Evolutionary conservation across 2,113 vertebrate species (phyloP), one percentile per base, ranked within the genome.

Genomic region (Callopanchax toddi): DNA sequence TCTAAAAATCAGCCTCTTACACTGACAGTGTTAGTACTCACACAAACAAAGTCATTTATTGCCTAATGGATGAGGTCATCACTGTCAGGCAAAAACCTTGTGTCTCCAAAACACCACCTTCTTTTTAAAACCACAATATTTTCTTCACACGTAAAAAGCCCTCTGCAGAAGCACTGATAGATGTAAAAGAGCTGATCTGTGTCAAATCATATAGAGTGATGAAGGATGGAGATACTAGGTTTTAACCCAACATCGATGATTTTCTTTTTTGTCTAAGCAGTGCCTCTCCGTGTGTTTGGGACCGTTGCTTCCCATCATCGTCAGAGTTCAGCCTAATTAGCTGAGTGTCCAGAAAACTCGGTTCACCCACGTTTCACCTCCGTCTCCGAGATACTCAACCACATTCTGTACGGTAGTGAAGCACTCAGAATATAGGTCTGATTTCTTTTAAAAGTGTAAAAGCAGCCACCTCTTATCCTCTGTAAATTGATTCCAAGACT

Each of bases 401-500:
- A 67, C 60, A 46, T 66, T 74, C 45, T 12, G 51, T 45, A n/a
- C 11, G 26, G 34, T 46, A 32, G 87, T 56, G 53, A 51, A 74
- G 72, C 61, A 91, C 91, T 92, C 81, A 85, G 86, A 93, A 86
- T 85, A 93, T 73, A 87, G 89, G 92, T 91, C 73, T 89, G 90
- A 91, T 94, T 90, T 52, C 61, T 79, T 84, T 91, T 86, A 86
- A 37, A 9, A 12, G 9, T 52, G 90, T 87, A 86, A 82, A 90
- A 91, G 86, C 86, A 89, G 92, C 88, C 88, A 83, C 88, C 60
- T 89, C 78, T 86, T 85, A n/a, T 86, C 91, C 89, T 70, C 84
- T 89, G 89, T 90, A 76, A 83, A 92, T 92, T 86, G 20, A 22
- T 76, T 62, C 37, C 32, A 49, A 25, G 36, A 59, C 54, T 42